Base-by-base conservation (phyloP, 2,888 invertebrate genomes). In the Calephelis perditalis region DNA sequence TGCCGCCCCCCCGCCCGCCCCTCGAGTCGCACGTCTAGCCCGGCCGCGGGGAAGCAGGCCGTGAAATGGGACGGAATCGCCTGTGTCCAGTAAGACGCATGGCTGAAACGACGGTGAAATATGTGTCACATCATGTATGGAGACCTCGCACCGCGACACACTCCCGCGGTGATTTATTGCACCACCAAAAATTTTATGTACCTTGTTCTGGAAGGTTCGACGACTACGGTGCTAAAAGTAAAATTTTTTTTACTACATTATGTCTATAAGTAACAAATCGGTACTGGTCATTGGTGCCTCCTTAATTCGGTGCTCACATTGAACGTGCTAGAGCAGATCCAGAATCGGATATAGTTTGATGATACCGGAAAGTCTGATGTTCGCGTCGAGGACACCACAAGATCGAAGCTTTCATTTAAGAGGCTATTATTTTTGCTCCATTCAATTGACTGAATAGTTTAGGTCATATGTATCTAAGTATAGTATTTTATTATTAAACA, bases 381-480 rank as follows among this genome's bases (percentile, higher is more conserved):
- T 11, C 10, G 45, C 59, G 57, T 49, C 59, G 26, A 57, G 45
- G n/a, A 56, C 46, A 57, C 26, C 26, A 35, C 52, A 35, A 52
- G 52, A 52, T 52, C 52, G 52, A 59, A 60, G 58, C 75, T 75
- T 78, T 79, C 80, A 75, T 76, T 77, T 84, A 84, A 87, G 88
- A 89, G 88, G 89, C 89, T 89, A 89, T 86, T 77, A 76, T 78
- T 85, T 86, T 86, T 84, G 86, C 86, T 85, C 82, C 81, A 85
- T 83, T 86, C 86, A 81, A 87, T 82, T 81, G 89, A 89, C 89
- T 89, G 89, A 89, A 81, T 89, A 89, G 88, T 82, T 84, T 88
- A 88, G 87, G 83, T 86, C 86, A 80, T 86, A 81, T 81, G 77
- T 82, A 79, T 81, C 76, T 82, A 79, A 79, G 75, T 78, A 71